Conservation (phyloP, 2,797 vertebrate genomes). For the Loris lydekkerianus region DNA sequence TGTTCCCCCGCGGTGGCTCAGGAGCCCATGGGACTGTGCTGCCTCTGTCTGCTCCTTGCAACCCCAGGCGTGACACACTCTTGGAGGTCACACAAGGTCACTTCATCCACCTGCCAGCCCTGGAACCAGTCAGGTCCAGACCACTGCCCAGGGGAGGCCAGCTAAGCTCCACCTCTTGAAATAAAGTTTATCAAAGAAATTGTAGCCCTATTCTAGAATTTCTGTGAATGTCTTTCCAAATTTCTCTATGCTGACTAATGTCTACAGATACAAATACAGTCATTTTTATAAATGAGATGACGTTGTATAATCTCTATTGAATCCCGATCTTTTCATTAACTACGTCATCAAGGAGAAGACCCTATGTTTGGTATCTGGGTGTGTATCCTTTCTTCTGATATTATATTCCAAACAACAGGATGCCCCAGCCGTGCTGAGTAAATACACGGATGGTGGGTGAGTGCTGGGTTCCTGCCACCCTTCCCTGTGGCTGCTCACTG, state of each 20-base stretch:
- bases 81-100: rapidly evolving
- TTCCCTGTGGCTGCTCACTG: rapidly evolving
- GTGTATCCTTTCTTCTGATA: rapidly evolving
- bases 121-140: not conserved
- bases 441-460: rapidly evolving
- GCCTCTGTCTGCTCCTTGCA: rapidly evolving
- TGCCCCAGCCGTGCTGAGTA: rapidly evolving
- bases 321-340: not conserved
- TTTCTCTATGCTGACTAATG: rapidly evolving
- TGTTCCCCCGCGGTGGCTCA: rapidly evolving
- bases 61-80: rapidly evolving
- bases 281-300: not conserved
- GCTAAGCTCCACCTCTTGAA: rapidly evolving
- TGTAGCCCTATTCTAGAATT: rapidly evolving
- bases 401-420: no score
- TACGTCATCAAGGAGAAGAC: rapidly evolving
- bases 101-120: not conserved
- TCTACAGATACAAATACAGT: not conserved
- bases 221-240: no score
- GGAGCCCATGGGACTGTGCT: rapidly evolving
- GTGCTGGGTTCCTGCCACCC: rapidly evolving
- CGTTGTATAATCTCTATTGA: rapidly evolving
- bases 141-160: rapidly evolving
- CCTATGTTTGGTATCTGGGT: not conserved
- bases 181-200: not conserved